Base-by-base conservation (phyloP, 2,113 vertebrate genomes). In the Pholis gunnellus region DNA sequence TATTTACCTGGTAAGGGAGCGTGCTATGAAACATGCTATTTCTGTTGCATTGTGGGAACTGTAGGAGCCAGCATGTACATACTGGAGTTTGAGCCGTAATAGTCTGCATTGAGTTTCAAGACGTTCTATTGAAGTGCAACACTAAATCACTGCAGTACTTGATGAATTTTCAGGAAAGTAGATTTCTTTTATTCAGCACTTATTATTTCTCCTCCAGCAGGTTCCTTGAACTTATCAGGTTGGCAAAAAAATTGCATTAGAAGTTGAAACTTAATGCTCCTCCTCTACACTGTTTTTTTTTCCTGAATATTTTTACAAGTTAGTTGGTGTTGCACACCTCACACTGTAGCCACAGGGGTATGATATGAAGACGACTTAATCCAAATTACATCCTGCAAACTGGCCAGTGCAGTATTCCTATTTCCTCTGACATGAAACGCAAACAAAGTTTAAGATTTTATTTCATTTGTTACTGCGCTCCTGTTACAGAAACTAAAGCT, bases 401-500 rank as follows among this genome's bases (percentile, higher is more conserved):
- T 44, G 13, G 13, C n/a, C n/a, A 42, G 50, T 38, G 9, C 20
- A 71, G 48, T 40, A 40, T 50, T 68, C 9, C 25, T 34, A 11
- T 44, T 42, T 38, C 9, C 2, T 70, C 20, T 27, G 14, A 71
- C n/a, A 20, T 29, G 9, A 48, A n/a, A n/a, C n/a, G n/a, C n/a
- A 68, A 25, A 44, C 1, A 27, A 56, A 50, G 18, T 54, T 27
- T 17, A 18, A 4, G 1, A 27, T 36, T 60, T 27, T 9, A 27
- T 48, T 52, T 27, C 8, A 34, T 14, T 66, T 46, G 20, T 34
- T 0, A 2, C 25, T 25, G 3, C 6, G 14, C 70, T 69, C 31
- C 31, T 31, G 31, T 65, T 38, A 20, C 84, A 96, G 95, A 91
- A 68, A 93, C 91, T 27, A 89, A 80, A 77, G 54, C 81, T 0